phyloP scores from a whole-genome alignment of 2,888 invertebrate genomes.

The Nomada ferruginata region DNA sequence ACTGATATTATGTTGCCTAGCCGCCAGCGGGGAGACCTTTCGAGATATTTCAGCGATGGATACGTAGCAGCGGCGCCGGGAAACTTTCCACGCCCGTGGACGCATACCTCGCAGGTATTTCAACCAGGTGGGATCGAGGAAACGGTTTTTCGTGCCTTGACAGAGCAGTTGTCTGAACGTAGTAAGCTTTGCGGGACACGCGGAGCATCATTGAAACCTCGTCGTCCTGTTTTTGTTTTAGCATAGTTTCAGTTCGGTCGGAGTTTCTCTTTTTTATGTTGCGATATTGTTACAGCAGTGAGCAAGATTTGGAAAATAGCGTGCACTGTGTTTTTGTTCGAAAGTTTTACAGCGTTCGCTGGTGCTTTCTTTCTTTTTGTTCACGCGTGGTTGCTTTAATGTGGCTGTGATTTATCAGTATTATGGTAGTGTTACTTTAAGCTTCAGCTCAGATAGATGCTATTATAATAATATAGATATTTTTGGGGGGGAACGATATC shows the following conservation, averaged over 20 bases:
- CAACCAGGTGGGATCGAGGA: slow-evolving; percentile 57
- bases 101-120: slow-evolving; percentile 53
- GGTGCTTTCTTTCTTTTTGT: too few species aligned
- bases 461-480: too few species aligned
- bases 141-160: slow-evolving; percentile 56
- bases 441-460: too few species aligned
- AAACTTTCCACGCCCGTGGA: slow-evolving; percentile 62
- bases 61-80: slow-evolving; percentile 47
- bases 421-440: too few species aligned
- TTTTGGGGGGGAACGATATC: too few species aligned
- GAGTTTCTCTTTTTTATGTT: not conserved
- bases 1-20: slow-evolving; percentile 68
- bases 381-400: too few species aligned
- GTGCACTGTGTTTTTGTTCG: too few species aligned
- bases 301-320: slow-evolving; percentile 7
- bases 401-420: too few species aligned
- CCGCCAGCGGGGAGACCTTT: slow-evolving; percentile 43
- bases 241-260: too few species aligned
- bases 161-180: slow-evolving; percentile 53
- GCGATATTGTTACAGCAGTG: slow-evolving; percentile 6
- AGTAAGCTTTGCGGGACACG: slow-evolving; percentile 25
- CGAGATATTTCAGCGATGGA: slow-evolving; percentile 65
- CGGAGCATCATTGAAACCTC: slow-evolving; percentile 16
- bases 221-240: not conserved
- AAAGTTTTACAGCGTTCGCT: too few species aligned